These are phyloP conservation scores for Oryctes rhinoceros DNA, from an alignment of 1,140 invertebrate species.

Conservation along the genomic window DNA sequence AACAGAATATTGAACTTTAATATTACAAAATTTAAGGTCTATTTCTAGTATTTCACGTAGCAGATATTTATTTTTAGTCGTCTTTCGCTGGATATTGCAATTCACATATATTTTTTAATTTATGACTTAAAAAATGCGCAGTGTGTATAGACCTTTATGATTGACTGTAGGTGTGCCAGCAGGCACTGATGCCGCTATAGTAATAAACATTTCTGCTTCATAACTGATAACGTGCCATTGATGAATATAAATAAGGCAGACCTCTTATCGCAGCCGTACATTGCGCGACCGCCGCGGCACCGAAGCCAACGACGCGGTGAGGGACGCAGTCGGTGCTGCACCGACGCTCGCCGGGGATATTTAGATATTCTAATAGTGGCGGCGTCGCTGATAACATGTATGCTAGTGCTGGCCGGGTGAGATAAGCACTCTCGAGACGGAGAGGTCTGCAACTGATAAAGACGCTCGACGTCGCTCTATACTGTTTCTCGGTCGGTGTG, in stretches of 20 bases:
- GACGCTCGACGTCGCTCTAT: conserved; percentile 55
- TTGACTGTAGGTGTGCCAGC: conserved; percentile 21
- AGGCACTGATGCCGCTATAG: conserved; percentile 38
- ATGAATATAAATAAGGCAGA: conserved; percentile 62
- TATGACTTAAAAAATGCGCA: background rate
- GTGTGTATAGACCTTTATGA: too few species aligned
- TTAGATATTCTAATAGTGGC: conserved; percentile 63
- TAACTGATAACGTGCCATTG: conserved; percentile 61
- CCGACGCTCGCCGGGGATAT: conserved; percentile 56
- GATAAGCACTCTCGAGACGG: conserved; percentile 57
- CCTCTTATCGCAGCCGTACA: conserved; percentile 58
- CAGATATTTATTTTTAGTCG: too few species aligned
- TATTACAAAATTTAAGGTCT: too few species aligned
- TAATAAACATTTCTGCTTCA: conserved; percentile 61
- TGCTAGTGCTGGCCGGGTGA: conserved; percentile 57
- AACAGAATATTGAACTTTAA: too few species aligned
- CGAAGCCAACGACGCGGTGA: conserved; percentile 40
- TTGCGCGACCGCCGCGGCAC: conserved; percentile 47
- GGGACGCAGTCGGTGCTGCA: conserved; percentile 43
- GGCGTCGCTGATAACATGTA: conserved; percentile 59
- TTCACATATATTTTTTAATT: background rate
- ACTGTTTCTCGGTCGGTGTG: conserved; percentile 53
- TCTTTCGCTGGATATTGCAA: too few species aligned
- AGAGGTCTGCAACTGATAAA: conserved; percentile 58
- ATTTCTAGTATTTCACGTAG: too few species aligned